Base-by-base conservation (phyloP, 2,797 vertebrate species). In the Sciurus carolinensis region DNA sequence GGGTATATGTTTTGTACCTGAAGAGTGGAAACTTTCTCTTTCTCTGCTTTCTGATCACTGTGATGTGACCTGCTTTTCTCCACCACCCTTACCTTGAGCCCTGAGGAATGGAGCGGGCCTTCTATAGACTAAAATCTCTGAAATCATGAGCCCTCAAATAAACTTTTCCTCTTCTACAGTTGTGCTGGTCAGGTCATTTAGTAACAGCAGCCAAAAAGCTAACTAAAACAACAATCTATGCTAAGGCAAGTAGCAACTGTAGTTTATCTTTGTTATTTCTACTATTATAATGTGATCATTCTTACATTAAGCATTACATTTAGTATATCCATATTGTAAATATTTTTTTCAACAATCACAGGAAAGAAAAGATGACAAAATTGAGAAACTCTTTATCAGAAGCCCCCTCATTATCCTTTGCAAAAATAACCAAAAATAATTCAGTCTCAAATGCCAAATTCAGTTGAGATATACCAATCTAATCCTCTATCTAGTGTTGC, bases 161-260 rank as follows among this genome's bases (percentile, higher is more conserved):
- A 47, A 47, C 44, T 47, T 47, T 47, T 47, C 44, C 44, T 47
- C 44, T 9, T 47, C 44, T 47, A 47, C 44, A 47, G 9, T 47
- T 47, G 44, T 47, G 44, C 44, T 47, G 44, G 44, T 47, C 44
- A 47, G 44, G 44, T 47, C 44, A 47, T 47, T 47, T 47, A 47
- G 1, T 47, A 7, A 47, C 44, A 47, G 44, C 44, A 47, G 44
- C 9, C 44, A 47, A 47, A 47, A 47, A 47, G 44, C 44, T 47
- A 47, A 47, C 44, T 47, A 47, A 47, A 47, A 47, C 44, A 47
- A 47, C 95, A 97, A 96, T 96, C 83, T 94, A 30, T 62, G 75
- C 20, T 71, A 94, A 96, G 44, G 52, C 66, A 79, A 30, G 62
- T 97, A 82, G 85, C 44, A 95, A 90, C 44, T 92, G 73, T 79